Percentiles rank a stretch among this genome's conserved stretches.
Evolutionary conservation across 2,797 vertebrate species (phyloP).

Genomic region (Cyprinella venusta): DNA sequence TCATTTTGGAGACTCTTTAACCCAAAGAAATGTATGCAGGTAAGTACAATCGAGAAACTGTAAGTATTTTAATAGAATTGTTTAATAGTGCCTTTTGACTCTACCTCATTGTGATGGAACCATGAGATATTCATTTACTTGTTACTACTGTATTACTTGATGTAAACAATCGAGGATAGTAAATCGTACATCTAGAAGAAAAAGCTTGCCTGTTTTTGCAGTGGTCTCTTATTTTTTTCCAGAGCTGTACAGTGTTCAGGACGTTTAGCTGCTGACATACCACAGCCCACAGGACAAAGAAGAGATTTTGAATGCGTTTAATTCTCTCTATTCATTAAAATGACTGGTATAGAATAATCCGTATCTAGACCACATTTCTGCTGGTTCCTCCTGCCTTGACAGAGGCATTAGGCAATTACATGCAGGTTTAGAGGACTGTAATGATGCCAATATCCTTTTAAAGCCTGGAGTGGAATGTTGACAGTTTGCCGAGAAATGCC

Average conservation of each 20-base stretch:
- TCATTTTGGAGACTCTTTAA: not conserved
- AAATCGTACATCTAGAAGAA: not conserved
- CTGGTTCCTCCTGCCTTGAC: slow-evolving; percentile 1
- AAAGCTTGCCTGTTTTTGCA: not conserved
- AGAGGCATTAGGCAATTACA: not conserved
- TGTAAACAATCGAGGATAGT: too few relatives aligned
- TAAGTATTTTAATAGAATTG: too few relatives aligned
- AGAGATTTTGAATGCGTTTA: slow-evolving; percentile 32
- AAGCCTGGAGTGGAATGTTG: slow-evolving; percentile 19
- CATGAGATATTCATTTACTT: too few relatives aligned
- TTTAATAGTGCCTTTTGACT: too few relatives aligned
- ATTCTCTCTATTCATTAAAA: slow-evolving; percentile 6
- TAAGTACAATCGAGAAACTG: not conserved
- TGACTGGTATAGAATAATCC: not conserved
- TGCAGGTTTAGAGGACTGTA: not conserved
- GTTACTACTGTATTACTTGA: too few relatives aligned
- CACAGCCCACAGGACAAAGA: not conserved
- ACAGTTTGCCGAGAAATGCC: slow-evolving; percentile 46
- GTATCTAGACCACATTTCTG: not conserved
- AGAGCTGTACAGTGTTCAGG: not conserved
- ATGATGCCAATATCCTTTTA: slow-evolving; percentile 19
- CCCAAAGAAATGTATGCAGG: too few relatives aligned
- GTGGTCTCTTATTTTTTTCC: not conserved
- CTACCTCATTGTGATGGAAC: too few relatives aligned
- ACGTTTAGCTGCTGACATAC: not conserved